Evolutionary conservation across 2,113 vertebrate genomes (phyloP).

Genomic region (Panthera tigris): DNA sequence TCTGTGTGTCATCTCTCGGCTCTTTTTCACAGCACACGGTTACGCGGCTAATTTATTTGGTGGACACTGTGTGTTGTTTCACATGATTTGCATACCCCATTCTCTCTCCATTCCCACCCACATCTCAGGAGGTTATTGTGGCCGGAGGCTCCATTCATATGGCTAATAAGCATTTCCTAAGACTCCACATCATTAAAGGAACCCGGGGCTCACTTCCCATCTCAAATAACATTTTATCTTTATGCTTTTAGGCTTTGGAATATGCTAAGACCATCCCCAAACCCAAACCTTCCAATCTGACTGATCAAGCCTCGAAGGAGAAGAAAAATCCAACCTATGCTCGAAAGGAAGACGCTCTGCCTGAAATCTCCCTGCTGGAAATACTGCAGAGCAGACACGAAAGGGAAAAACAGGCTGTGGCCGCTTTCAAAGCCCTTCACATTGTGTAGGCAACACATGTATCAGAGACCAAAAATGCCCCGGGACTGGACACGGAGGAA

Average conservation of each 20-base stretch:
- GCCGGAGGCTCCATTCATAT: neutral
- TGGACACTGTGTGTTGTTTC: neutral
- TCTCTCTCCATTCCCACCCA: neutral
- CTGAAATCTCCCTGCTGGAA: constrained; percentile 85
- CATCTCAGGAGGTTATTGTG: neutral
- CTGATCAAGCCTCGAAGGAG: constrained; percentile 50
- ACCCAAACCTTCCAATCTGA: constrained; percentile 81
- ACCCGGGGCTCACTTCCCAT: neutral
- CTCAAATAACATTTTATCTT: constrained; percentile 12
- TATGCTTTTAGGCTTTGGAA: constrained; percentile 89
- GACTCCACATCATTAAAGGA: neutral
- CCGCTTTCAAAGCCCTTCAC: constrained; percentile 85
- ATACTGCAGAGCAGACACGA: constrained; percentile 88
- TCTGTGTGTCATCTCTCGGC: neutral
- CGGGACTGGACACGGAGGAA: fast-evolving
- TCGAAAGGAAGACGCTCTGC: constrained; percentile 68
- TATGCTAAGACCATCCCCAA: constrained; percentile 92
- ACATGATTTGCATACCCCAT: neutral
- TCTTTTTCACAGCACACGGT: neutral
- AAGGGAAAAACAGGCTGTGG: constrained; percentile 90
- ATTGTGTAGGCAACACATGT: constrained; percentile 64
- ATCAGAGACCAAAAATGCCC: fast-evolving
- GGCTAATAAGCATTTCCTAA: neutral
- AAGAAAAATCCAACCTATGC: constrained; percentile 32
- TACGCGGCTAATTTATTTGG: neutral